Evolutionary conservation across 2,888 invertebrate genomes (phyloP).

Genomic region (Priocnemis perturbator): DNA sequence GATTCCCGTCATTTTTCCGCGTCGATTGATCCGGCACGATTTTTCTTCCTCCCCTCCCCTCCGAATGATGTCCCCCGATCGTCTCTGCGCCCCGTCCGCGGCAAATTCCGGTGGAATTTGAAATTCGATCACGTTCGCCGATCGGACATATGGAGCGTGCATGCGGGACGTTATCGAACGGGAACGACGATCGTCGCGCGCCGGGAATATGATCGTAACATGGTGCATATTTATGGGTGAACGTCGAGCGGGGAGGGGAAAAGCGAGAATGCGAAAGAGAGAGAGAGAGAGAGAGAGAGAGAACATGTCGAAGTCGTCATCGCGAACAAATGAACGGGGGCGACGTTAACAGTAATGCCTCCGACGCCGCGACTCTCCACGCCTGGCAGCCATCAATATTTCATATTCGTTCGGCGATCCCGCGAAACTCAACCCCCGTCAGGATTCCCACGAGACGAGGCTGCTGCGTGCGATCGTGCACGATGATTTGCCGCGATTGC

Average conservation of each 20-base stretch:
- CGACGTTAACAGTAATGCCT: slow-evolving; percentile 20
- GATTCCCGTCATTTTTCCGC: too few relatives aligned
- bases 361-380: slow-evolving; percentile 15
- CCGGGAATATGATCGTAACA: slow-evolving; percentile 46
- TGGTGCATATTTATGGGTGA: slow-evolving; percentile 57
- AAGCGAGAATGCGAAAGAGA: not conserved
- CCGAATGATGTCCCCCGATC: slow-evolving; percentile 28
- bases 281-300: not conserved
- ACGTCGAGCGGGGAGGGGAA: not conserved
- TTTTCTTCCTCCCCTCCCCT: slow-evolving; percentile 13
- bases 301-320: slow-evolving; percentile 48
- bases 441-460: too few relatives aligned
- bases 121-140: slow-evolving; percentile 55
- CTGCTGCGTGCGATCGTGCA: not conserved
- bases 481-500: not conserved
- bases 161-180: slow-evolving; percentile 38
- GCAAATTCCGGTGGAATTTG: slow-evolving; percentile 50
- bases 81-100: slow-evolving; percentile 26
- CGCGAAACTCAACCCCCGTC: not conserved
- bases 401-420: slow-evolving; percentile 38
- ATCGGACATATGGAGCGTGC: slow-evolving; percentile 36
- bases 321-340: slow-evolving; percentile 49
- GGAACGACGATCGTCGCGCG: slow-evolving; percentile 31
- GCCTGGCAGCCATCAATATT: slow-evolving; percentile 50
- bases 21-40: too few relatives aligned